A percentile compares a stretch with the other conserved stretches of the same genome.
Conservation (phyloP, 2,797 vertebrate species). For the Anguilla marmorata region DNA sequence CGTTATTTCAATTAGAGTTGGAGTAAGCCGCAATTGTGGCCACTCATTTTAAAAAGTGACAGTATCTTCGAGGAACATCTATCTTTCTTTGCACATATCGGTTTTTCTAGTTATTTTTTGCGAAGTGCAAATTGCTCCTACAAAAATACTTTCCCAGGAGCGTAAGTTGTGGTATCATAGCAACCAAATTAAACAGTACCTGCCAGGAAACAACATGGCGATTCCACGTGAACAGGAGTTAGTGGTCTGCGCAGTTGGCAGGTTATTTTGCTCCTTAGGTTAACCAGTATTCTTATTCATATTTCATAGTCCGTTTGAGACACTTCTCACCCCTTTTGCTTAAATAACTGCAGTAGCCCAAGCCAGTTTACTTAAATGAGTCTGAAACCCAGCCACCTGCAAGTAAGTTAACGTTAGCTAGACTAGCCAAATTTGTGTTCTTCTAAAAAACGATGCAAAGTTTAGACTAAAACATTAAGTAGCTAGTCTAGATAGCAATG, state of each 20-base stretch:
- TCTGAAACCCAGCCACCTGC: background rate
- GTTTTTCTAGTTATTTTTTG: background rate
- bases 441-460: background rate
- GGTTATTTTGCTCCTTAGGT: background rate
- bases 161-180: constrained; percentile 38
- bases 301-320: background rate
- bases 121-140: background rate
- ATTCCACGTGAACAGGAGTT: background rate
- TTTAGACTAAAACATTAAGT: background rate
- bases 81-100: background rate
- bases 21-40: background rate
- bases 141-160: constrained; percentile 22
- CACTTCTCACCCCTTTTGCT: background rate
- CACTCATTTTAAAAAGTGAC: background rate
- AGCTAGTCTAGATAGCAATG: background rate
- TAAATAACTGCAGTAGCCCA: background rate
- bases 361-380: background rate
- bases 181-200: constrained; percentile 33
- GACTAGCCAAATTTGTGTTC: background rate
- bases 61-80: background rate
- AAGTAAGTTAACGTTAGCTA: background rate
- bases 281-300: background rate
- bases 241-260: background rate
- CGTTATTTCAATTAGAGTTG: background rate
- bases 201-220: constrained; percentile 33